These are phyloP conservation scores for Acanthaster planci DNA, from an alignment of 35 echinoderm and acorn worm genomes.

Conservation along the genomic window DNA sequence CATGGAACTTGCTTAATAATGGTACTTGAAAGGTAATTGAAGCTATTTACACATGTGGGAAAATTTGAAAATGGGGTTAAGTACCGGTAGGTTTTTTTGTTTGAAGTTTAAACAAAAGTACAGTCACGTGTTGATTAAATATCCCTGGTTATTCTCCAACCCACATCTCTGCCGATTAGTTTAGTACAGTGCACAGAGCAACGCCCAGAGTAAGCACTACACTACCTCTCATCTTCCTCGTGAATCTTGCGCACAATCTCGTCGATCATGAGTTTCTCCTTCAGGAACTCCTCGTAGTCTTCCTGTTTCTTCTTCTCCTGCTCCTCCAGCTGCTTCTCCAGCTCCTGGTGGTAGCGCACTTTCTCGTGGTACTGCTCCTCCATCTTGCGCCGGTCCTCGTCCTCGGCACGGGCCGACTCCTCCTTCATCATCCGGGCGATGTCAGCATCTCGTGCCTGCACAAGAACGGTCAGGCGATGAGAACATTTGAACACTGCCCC, in stretches of 20 bases:
- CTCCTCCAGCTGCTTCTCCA: constrained; percentile 93
- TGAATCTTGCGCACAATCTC: constrained; percentile 96
- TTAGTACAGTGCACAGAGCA: no score
- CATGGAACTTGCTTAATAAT: no score
- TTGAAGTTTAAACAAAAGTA: no score
- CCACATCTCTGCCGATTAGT: no score
- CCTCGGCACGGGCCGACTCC: constrained; percentile 70
- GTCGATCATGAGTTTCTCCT: constrained; percentile 99
- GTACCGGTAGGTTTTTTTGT: no score
- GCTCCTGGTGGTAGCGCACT: constrained; percentile 83
- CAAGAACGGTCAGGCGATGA: neutral
- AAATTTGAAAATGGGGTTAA: no score
- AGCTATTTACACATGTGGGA: no score
- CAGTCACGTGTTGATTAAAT: no score
- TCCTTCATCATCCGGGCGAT: constrained; percentile 79
- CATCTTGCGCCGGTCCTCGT: constrained; percentile 69
- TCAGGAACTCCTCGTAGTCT: constrained; percentile 90
- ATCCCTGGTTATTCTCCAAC: no score
- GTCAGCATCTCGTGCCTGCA: constrained; percentile 89
- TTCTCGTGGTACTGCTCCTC: constrained; percentile 79
- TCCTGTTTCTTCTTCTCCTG: constrained; percentile 85
- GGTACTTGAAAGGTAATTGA: no score
- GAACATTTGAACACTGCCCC: no score
- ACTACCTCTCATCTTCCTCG: constrained; percentile 94
- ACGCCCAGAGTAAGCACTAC: neutral